phyloP scores from a whole-genome alignment of 2,888 invertebrate genomes.

The Dugesia japonica region DNA sequence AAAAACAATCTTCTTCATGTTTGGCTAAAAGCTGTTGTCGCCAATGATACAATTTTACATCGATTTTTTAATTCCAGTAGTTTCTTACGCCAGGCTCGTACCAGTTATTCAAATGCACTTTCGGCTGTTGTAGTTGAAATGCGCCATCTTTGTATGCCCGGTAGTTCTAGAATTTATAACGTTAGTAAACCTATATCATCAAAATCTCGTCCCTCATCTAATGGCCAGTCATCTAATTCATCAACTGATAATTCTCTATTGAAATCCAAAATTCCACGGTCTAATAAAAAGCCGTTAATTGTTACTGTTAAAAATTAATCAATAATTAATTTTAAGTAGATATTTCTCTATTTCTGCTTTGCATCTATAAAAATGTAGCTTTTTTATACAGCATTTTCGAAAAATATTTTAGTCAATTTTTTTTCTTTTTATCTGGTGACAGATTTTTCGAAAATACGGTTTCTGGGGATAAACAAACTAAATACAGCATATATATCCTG shows the following conservation, averaged over 20 bases:
- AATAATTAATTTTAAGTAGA: no score
- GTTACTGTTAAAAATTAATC: not conserved
- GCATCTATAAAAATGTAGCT: not conserved
- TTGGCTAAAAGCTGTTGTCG: not conserved
- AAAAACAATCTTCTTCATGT: constrained; percentile 5
- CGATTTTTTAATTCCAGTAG: constrained; percentile 7
- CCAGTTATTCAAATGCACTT: not conserved
- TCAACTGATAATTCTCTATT: not conserved
- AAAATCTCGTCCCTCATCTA: not conserved
- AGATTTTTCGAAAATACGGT: constrained; percentile 7
- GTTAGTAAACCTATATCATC: not conserved
- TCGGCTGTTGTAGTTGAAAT: not conserved
- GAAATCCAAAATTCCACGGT: not conserved
- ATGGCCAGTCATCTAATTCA: not conserved
- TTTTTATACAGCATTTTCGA: constrained; percentile 11
- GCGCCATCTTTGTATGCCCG: not conserved
- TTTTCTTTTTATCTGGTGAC: constrained; percentile 4
- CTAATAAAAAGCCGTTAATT: not conserved
- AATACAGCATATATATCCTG: not conserved
- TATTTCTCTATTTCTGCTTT: not conserved
- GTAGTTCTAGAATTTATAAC: not conserved
- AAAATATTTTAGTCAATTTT: not conserved
- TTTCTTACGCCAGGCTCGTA: not conserved
- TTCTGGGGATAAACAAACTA: not conserved
- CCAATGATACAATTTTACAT: not conserved